phyloP scores from a whole-genome alignment of 2,797 vertebrate genomes.

The Octomys mimax region DNA sequence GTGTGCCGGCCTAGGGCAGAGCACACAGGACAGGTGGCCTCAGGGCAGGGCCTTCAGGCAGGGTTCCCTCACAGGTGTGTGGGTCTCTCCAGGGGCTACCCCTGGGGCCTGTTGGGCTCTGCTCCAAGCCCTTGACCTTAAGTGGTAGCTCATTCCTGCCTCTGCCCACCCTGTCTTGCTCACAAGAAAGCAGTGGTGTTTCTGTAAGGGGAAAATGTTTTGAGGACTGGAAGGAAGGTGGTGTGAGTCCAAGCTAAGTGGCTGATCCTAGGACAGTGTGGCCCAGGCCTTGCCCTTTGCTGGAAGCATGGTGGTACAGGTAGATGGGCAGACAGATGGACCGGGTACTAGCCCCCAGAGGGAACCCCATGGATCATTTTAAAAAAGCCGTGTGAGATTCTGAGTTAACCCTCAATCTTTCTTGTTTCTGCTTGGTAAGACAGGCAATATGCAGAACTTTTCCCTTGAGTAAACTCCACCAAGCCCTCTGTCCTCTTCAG shows the following conservation, averaged over 20 bases:
- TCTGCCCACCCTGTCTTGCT: neutral
- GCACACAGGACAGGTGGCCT: neutral
- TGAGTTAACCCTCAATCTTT: neutral
- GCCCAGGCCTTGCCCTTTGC: neutral
- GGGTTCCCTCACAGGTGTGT: fast-evolving
- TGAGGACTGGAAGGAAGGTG: neutral
- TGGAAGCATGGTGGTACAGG: neutral
- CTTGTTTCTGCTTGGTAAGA: neutral
- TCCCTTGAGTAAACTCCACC: fast-evolving
- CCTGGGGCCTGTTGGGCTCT: fast-evolving
- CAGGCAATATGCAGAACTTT: neutral
- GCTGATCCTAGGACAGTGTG: fast-evolving
- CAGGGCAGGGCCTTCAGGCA: too few relatives aligned
- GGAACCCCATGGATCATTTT: fast-evolving
- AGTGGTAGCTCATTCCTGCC: neutral
- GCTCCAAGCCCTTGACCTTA: fast-evolving
- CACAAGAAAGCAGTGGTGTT: neutral
- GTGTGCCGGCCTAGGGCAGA: neutral
- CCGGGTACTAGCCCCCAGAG: neutral
- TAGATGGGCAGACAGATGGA: neutral
- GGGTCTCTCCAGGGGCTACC: fast-evolving
- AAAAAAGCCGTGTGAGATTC: fast-evolving
- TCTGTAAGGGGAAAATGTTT: neutral
- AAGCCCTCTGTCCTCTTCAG: fast-evolving
- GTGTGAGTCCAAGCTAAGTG: neutral